These are phyloP conservation scores for Uropetala carovei DNA, from an alignment of 2,888 invertebrate species.

Conservation along the genomic window DNA sequence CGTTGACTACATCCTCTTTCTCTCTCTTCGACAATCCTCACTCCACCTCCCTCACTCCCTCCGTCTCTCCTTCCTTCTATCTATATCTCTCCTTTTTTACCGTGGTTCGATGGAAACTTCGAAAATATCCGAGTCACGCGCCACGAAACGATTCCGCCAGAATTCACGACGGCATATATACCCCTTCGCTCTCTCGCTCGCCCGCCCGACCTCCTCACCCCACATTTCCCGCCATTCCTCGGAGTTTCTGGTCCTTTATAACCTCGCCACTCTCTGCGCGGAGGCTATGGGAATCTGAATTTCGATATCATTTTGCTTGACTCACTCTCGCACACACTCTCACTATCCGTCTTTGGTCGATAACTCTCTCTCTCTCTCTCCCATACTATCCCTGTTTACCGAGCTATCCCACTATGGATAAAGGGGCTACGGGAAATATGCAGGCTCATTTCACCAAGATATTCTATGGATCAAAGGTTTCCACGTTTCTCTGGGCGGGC, in stretches of 20 bases:
- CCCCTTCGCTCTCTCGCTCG: neutral
- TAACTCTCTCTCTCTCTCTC: neutral
- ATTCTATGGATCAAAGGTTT: neutral
- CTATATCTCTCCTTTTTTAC: neutral
- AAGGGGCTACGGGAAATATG: neutral
- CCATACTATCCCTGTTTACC: neutral
- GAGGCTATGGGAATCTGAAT: constrained; percentile 3
- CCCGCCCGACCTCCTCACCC: neutral
- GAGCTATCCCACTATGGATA: neutral
- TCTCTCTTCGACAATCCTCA: neutral
- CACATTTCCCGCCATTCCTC: neutral
- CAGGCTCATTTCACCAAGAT: neutral
- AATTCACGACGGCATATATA: constrained; percentile 26
- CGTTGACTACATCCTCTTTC: no score
- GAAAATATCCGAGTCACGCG: constrained; percentile 46
- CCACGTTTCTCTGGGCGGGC: no score
- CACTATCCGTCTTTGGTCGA: neutral
- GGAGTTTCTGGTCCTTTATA: neutral
- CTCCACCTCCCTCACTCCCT: neutral
- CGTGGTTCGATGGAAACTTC: constrained; percentile 32
- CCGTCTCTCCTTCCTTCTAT: neutral
- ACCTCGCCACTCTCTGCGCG: neutral
- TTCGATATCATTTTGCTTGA: neutral
- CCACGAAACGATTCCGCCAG: constrained; percentile 41
- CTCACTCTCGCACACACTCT: neutral